Evolutionary conservation across 2,113 vertebrate genomes (phyloP).

Genomic region (Lonchura striata): DNA sequence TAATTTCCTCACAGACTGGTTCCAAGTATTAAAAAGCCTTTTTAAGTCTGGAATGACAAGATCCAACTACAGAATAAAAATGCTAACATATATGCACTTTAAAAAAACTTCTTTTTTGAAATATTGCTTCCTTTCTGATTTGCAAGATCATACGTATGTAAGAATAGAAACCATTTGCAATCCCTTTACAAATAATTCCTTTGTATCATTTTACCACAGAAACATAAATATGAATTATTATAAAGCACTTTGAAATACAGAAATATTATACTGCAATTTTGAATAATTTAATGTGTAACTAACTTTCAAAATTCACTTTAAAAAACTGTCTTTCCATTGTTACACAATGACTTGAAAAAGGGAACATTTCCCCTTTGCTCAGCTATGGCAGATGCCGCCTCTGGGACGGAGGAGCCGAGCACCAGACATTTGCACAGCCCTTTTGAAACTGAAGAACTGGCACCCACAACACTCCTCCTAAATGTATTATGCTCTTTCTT

Average conservation of each 20-base stretch:
- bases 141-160: not conserved
- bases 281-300: not conserved
- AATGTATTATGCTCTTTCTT: not conserved
- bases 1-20: not conserved
- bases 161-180: not conserved
- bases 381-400: not conserved
- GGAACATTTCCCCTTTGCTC: not conserved
- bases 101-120: not conserved
- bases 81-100: not conserved
- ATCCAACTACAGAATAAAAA: not conserved
- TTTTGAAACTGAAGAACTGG: not conserved
- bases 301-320: not conserved
- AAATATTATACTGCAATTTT: not conserved
- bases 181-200: not conserved
- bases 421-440: not conserved
- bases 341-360: not conserved
- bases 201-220: not conserved
- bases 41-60: not conserved
- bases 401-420: not conserved
- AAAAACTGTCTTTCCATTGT: not conserved
- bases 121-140: not conserved
- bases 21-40: not conserved
- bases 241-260: not conserved
- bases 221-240: not conserved
- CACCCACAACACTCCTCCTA: not conserved